phyloP scores from a whole-genome alignment of 2,888 invertebrate species.

The Xanthorhoe designata region DNA sequence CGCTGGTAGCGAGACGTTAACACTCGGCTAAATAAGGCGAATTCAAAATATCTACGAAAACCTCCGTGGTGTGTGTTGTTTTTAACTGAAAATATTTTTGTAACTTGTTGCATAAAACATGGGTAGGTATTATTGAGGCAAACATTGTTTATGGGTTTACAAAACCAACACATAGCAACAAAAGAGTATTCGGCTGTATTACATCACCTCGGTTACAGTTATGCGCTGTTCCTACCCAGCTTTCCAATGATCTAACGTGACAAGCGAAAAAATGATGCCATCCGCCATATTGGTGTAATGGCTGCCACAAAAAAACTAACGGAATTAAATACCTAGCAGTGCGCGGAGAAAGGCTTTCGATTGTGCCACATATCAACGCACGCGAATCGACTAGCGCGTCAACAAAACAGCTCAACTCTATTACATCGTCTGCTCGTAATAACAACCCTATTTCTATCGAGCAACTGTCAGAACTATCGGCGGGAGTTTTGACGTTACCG shows the following conservation, averaged over 20 bases:
- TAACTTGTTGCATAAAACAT: not conserved
- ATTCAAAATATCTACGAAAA: too few relatives aligned
- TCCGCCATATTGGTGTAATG: constrained; percentile 81
- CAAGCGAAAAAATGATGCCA: constrained; percentile 84
- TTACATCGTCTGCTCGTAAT: constrained; percentile 52
- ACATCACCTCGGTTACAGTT: constrained; percentile 79
- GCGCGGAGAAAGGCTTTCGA: constrained; percentile 85
- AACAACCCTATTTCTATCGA: constrained; percentile 60
- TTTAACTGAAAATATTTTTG: too few relatives aligned
- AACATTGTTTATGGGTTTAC: not conserved
- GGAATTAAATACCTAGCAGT: constrained; percentile 84
- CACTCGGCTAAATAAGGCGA: too few relatives aligned
- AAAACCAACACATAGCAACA: constrained; percentile 25
- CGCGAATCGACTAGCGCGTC: constrained; percentile 71
- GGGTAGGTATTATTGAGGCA: not conserved
- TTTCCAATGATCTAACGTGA: constrained; percentile 85
- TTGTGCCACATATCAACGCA: constrained; percentile 83
- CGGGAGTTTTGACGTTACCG: constrained; percentile 63
- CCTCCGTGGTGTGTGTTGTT: too few relatives aligned
- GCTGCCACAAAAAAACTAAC: constrained; percentile 84
- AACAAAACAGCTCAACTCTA: constrained; percentile 67
- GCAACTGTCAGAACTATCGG: constrained; percentile 66
- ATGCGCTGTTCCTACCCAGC: constrained; percentile 76
- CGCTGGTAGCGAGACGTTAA: too few relatives aligned
- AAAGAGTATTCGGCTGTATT: constrained; percentile 57